These are phyloP conservation scores for Muschampia plurimacula DNA, from an alignment of 2,888 invertebrate genomes.

Conservation along the genomic window DNA sequence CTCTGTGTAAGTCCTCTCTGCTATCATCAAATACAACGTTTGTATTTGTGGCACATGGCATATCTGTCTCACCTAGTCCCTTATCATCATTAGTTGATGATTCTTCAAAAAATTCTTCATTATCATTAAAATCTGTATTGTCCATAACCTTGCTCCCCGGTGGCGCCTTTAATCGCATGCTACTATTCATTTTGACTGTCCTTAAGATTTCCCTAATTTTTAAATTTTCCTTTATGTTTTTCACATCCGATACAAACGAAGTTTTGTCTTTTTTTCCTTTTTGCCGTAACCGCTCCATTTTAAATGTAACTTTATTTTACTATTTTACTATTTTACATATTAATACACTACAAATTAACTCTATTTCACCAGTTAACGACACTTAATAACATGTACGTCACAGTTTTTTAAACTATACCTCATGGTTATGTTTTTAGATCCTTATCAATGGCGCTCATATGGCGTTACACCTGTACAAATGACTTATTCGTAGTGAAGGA, in stretches of 20 bases:
- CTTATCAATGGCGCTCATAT: conserved; percentile 59
- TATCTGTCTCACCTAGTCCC: conserved; percentile 41
- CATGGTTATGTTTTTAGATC: conserved; percentile 50
- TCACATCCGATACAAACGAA: conserved; percentile 65
- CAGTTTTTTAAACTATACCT: conserved; percentile 45
- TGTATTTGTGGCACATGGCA: conserved; percentile 63
- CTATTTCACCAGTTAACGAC: conserved; percentile 23
- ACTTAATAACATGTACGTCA: conserved; percentile 47
- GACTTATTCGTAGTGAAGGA: conserved; percentile 65
- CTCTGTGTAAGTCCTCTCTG: conserved; percentile 42
- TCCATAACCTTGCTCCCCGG: conserved; percentile 72
- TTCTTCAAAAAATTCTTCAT: conserved; percentile 62
- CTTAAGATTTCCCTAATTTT: conserved; percentile 77
- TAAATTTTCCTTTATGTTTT: conserved; percentile 72
- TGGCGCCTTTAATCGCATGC: conserved; percentile 73
- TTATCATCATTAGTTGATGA: conserved; percentile 29
- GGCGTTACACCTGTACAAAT: conserved; percentile 74
- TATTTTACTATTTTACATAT: neutral
- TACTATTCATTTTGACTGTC: conserved; percentile 78
- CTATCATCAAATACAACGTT: conserved; percentile 50
- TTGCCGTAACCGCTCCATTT: conserved; percentile 70
- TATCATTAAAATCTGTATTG: conserved; percentile 68
- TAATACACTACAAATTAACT: conserved; percentile 19
- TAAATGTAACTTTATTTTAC: conserved; percentile 15
- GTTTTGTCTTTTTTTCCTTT: conserved; percentile 69